phyloP scores from a whole-genome alignment of 2,797 vertebrate species.

The Enteromius mattozi region DNA sequence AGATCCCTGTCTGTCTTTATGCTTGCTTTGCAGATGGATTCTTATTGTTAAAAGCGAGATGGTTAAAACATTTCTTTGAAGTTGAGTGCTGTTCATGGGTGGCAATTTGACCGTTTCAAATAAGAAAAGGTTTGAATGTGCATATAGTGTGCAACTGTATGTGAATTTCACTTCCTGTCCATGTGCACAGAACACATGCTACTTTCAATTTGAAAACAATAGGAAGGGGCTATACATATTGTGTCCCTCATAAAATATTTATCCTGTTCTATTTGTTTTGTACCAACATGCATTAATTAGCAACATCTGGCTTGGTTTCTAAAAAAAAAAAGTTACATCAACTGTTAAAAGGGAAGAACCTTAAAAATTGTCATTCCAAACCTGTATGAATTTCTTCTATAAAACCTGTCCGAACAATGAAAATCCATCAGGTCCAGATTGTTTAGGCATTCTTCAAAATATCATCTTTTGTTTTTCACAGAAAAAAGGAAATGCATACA shows the following conservation, averaged over 20 bases:
- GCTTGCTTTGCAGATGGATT: neutral
- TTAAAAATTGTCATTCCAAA: neutral
- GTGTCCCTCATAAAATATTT: neutral
- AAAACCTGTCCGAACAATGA: neutral
- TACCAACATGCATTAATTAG: conserved; percentile 20
- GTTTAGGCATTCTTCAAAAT: neutral
- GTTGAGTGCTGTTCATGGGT: conserved; percentile 22
- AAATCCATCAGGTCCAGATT: neutral
- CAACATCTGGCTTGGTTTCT: conserved; percentile 1
- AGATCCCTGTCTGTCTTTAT: conserved; percentile 55
- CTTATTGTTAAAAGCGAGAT: conserved; percentile 10
- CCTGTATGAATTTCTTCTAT: neutral
- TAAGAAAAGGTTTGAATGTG: neutral
- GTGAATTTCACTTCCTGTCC: neutral
- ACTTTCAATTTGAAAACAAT: neutral
- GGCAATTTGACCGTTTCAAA: neutral
- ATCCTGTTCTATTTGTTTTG: conserved; percentile 42
- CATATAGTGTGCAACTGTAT: neutral
- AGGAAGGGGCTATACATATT: neutral
- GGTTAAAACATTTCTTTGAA: conserved; percentile 7
- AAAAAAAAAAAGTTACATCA: too few relatives aligned
- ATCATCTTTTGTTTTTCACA: neutral
- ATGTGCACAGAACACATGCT: neutral
- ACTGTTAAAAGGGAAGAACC: neutral
- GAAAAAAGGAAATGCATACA: neutral